Evolutionary conservation across 2,113 vertebrate species (phyloP), one percentile per base, ranked within the genome.

Genomic region (Murina feae): DNA sequence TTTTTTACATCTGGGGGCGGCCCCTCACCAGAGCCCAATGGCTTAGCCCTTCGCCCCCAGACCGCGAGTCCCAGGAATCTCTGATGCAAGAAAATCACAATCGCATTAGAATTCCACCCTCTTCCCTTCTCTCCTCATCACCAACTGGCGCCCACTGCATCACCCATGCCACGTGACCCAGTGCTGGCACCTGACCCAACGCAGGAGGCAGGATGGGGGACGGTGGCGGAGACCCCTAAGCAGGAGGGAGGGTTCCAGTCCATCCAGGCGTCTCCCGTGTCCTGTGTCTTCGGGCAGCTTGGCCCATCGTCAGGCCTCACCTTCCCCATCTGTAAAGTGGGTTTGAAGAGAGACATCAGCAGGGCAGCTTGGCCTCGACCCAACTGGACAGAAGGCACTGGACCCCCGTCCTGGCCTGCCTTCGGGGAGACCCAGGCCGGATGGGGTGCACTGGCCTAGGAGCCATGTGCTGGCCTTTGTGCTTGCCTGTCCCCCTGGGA

Each of bases 221-320:
- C 25, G 42, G 14, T 0, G 0, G 1, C 0, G 0, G 0, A 35
- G n/a, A 44, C 44, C 10, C n/a, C 30, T 7, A 0, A 63, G 16
- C n/a, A 4, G 39, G 42, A 28, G 21, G 81, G 16, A 12, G 37
- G 49, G 11, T 1, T 9, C 60, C 86, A 1, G 69, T 3, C 25
- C 6, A 6, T n/a, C 7, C 1, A 2, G 39, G 49, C 30, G 65
- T 20, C 44, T 17, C 25, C 0, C 25, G 18, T 1, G 13, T 35
- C n/a, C 53, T 9, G 35, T 16, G 44, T 16, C 20, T 6, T 7
- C 1, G 7, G 49, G 9, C 23, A 2, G 35, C 6, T 53, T 4
- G 30, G 28, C 13, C 21, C 47, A 13, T 1, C 1, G 0, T 44
- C 21, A 0, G 65, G 32, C 37, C 72, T 86, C 74, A 17, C 58